Evolutionary conservation across 2,888 invertebrate genomes (phyloP).

Genomic region (Cremastobaeus sp.): DNA sequence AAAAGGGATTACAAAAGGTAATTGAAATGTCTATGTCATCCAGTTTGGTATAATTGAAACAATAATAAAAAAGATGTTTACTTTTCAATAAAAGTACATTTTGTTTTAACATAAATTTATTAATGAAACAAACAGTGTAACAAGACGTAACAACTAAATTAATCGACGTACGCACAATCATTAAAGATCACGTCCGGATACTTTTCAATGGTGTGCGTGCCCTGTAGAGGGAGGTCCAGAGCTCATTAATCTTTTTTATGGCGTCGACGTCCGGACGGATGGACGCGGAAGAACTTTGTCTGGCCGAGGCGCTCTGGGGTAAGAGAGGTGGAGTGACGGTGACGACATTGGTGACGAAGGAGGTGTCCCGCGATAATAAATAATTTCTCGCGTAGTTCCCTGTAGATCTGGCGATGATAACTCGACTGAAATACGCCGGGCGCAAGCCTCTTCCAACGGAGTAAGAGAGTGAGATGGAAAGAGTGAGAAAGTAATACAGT

Average conservation of each 20-base stretch:
- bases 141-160: slow-evolving; percentile 42
- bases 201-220: slow-evolving; percentile 52
- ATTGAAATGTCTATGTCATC: too few species aligned
- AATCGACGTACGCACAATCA: slow-evolving; percentile 51
- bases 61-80: too few species aligned
- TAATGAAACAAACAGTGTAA: slow-evolving; percentile 34
- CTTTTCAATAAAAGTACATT: too few species aligned
- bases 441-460: slow-evolving; percentile 51
- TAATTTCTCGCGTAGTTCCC: slow-evolving; percentile 77
- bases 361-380: slow-evolving; percentile 77
- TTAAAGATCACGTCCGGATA: slow-evolving; percentile 45
- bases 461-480: slow-evolving; percentile 10
- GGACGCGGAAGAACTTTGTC: slow-evolving; percentile 65
- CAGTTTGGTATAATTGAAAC: too few species aligned
- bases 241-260: slow-evolving; percentile 77
- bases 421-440: slow-evolving; percentile 76
- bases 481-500: slow-evolving; percentile 5
- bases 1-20: too few species aligned
- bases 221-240: slow-evolving; percentile 58
- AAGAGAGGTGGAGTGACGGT: slow-evolving; percentile 64
- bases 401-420: slow-evolving; percentile 78
- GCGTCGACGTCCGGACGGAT: slow-evolving; percentile 67
- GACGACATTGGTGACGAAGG: slow-evolving; percentile 71
- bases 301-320: slow-evolving; percentile 63
- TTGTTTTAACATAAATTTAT: slow-evolving; percentile 1